Conservation (phyloP, 2,888 invertebrate species). For the Diloba caeruleocephala region DNA sequence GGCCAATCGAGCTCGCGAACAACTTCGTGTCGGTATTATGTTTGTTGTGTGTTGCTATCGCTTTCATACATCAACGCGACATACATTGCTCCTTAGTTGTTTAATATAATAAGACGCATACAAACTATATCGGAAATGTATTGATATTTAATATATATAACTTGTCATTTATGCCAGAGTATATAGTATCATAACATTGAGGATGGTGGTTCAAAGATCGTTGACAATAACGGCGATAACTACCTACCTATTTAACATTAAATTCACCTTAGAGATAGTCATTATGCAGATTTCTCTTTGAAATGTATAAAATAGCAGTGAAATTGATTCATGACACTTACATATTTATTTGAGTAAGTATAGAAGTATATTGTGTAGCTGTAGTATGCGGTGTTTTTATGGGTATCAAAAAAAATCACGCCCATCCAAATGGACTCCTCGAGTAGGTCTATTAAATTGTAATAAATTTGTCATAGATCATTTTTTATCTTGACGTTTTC, state of each 20-base stretch:
- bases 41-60: background rate
- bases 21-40: slow-evolving; percentile 27
- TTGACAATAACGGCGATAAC: slow-evolving; percentile 1
- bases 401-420: no score
- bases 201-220: slow-evolving; percentile 37
- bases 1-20: slow-evolving; percentile 1
- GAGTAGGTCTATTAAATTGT: slow-evolving; percentile 17
- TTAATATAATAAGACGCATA: background rate
- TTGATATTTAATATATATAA: background rate
- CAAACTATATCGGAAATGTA: slow-evolving; percentile 18
- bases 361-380: no score
- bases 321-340: no score
- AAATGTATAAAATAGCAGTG: no score
- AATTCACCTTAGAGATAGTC: background rate
- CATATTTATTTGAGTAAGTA: no score
- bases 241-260: slow-evolving; percentile 12
- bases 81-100: slow-evolving; percentile 20
- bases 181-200: background rate
- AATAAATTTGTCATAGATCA: slow-evolving; percentile 6
- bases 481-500: slow-evolving; percentile 20
- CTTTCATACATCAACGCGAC: background rate
- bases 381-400: no score
- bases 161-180: background rate
- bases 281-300: background rate
- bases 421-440: background rate